Percentiles rank a stretch among this genome's conserved stretches.
Evolutionary conservation across 2,797 vertebrate genomes (phyloP).

Genomic region (Anabas testudineus): DNA sequence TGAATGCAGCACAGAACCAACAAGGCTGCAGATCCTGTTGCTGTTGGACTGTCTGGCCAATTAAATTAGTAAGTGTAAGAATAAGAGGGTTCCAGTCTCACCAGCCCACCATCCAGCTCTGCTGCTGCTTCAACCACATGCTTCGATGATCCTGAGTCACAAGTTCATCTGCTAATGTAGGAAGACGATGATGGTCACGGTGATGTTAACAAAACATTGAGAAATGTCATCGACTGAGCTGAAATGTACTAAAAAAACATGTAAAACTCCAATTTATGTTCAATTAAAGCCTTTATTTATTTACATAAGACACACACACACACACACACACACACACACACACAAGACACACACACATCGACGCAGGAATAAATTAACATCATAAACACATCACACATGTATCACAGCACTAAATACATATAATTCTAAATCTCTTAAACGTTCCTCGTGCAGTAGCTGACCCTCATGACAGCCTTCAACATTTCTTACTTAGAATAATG

Average conservation of each 20-base stretch:
- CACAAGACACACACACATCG: neutral
- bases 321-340: neutral
- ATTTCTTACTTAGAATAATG: neutral
- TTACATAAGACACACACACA: slow-evolving; percentile 23
- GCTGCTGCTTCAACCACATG: slow-evolving; percentile 3
- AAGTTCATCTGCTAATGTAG: slow-evolving; percentile 1
- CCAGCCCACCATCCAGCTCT: neutral
- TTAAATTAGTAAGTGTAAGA: no score
- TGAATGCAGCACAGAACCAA: no score
- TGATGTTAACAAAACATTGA: neutral
- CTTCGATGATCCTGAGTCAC: slow-evolving; percentile 23
- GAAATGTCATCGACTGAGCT: neutral
- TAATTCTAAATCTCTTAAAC: slow-evolving; percentile 22
- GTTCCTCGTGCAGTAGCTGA: slow-evolving; percentile 37
- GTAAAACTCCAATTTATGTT: slow-evolving; percentile 11
- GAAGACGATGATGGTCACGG: neutral
- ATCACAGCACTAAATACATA: slow-evolving; percentile 35
- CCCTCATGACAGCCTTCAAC: slow-evolving; percentile 7
- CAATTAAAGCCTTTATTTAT: slow-evolving; percentile 47
- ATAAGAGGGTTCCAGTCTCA: neutral
- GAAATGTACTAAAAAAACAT: neutral
- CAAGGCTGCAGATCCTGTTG: no score
- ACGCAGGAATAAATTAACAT: slow-evolving; percentile 52
- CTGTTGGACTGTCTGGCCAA: no score
- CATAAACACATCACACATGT: slow-evolving; percentile 23